Conservation (phyloP, 2,113 vertebrate genomes). For the Epinephelus fuscoguttatus region DNA sequence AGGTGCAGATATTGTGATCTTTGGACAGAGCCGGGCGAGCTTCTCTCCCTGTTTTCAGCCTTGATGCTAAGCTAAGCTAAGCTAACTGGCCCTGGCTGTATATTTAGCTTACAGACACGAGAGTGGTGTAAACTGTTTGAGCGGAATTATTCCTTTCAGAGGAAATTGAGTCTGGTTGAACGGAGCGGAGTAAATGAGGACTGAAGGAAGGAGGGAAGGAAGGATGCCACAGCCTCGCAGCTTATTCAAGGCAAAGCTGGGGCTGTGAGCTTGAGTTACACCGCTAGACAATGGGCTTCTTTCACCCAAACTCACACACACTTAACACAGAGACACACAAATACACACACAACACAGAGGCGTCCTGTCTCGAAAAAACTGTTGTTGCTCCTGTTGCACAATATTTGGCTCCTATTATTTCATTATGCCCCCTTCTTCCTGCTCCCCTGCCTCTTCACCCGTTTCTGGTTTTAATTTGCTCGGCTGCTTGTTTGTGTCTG, state of each 20-base stretch:
- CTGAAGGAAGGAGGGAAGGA: conserved; percentile 28
- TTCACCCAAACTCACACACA: conserved; percentile 59
- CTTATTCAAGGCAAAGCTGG: conserved; percentile 50
- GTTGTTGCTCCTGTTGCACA: conserved; percentile 74
- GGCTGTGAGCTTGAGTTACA: conserved; percentile 69
- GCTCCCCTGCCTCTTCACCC: conserved; percentile 38
- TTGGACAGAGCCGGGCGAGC: background rate
- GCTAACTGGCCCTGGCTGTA: background rate
- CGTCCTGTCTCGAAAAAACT: conserved; percentile 60
- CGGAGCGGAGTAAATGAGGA: conserved; percentile 8
- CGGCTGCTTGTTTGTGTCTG: conserved; percentile 42
- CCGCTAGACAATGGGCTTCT: conserved; percentile 76
- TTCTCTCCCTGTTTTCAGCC: background rate
- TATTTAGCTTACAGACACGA: background rate
- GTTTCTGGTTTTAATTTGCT: conserved; percentile 59
- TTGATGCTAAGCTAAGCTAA: conserved; percentile 9
- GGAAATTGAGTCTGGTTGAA: background rate
- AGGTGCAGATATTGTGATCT: background rate
- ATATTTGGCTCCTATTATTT: conserved; percentile 76
- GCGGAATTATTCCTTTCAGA: background rate
- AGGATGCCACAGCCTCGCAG: conserved; percentile 46
- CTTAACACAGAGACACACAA: conserved; percentile 14
- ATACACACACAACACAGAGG: conserved; percentile 50
- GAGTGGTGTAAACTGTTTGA: background rate
- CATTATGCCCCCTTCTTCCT: conserved; percentile 55